Evolutionary conservation across 2,797 vertebrate species (phyloP).

Genomic region (Parauchenoglanis ngamensis): DNA sequence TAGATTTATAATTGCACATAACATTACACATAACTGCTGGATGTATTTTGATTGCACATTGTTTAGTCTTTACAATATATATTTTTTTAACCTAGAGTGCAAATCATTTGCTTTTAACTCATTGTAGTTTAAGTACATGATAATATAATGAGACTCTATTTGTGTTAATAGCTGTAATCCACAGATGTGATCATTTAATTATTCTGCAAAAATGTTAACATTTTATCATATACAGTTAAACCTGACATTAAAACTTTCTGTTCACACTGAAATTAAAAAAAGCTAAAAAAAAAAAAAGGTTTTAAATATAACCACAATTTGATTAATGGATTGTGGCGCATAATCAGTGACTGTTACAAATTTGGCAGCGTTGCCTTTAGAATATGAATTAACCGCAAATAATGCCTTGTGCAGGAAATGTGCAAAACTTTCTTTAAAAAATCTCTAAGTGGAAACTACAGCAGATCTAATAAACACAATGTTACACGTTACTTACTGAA

Average conservation of each 20-base stretch:
- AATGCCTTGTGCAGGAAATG: neutral
- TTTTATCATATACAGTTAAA: neutral
- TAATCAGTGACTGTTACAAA: neutral
- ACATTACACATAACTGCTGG: slow-evolving; percentile 2
- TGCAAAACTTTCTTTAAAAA: neutral
- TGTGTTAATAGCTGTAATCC: neutral
- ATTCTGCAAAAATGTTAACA: neutral
- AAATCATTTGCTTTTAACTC: neutral
- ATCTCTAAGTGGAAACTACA: neutral
- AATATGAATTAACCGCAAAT: neutral
- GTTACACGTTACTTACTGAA: neutral
- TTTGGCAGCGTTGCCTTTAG: neutral
- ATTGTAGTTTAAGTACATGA: slow-evolving; percentile 4
- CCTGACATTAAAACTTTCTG: neutral
- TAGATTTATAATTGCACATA: too few species aligned
- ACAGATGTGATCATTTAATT: neutral
- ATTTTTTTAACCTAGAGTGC: neutral
- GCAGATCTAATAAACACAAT: neutral
- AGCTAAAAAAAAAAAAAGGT: neutral
- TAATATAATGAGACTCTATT: neutral
- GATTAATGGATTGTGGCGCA: slow-evolving; percentile 43
- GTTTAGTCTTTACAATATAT: neutral
- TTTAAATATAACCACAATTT: slow-evolving; percentile 11
- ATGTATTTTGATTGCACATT: neutral
- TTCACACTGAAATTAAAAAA: neutral